phyloP scores from a whole-genome alignment of 2,888 invertebrate species.

The Phymatocera aterrima region DNA sequence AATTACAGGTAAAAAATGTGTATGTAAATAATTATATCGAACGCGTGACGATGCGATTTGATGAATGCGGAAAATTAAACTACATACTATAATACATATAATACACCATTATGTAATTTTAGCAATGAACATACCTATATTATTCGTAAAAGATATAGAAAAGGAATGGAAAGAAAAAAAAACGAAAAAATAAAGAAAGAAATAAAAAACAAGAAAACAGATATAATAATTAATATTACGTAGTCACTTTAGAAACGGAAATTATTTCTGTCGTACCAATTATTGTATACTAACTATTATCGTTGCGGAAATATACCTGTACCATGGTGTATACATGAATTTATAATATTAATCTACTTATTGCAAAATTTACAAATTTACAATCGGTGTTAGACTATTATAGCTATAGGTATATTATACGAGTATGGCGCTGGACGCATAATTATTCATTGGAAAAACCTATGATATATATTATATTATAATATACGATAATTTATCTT shows the following conservation, averaged over 20 bases:
- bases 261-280: constrained; percentile 37
- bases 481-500: constrained; percentile 28
- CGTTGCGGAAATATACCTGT: constrained; percentile 21
- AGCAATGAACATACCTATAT: constrained; percentile 19
- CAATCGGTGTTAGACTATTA: constrained; percentile 30
- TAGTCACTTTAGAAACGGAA: constrained; percentile 25
- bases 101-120: constrained; percentile 19
- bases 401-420: background rate
- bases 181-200: background rate
- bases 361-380: constrained; percentile 31
- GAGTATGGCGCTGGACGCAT: background rate
- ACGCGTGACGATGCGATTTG: constrained; percentile 5
- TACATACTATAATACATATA: background rate
- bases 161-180: background rate
- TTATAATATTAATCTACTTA: constrained; percentile 26
- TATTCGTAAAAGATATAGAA: constrained; percentile 9
- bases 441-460: constrained; percentile 23
- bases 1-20: constrained; percentile 35
- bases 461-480: too few species aligned
- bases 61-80: constrained; percentile 10
- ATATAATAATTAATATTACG: background rate
- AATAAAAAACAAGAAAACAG: background rate
- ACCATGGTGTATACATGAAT: background rate
- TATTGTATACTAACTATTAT: background rate
- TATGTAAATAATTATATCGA: constrained; percentile 45